Evolutionary conservation across 1,140 invertebrate genomes (phyloP).

Genomic region (Meloidogyne hapla): DNA sequence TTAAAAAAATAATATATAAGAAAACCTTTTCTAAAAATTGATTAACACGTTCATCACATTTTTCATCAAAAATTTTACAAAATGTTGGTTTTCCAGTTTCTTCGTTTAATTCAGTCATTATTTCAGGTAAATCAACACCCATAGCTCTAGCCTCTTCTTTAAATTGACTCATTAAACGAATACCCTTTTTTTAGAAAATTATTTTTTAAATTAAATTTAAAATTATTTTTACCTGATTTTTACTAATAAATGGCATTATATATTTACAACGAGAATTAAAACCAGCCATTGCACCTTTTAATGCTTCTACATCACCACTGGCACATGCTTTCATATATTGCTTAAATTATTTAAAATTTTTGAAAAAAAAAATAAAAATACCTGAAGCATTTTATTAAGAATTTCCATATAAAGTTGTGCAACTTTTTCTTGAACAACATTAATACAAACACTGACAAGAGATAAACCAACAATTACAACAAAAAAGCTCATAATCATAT

Average conservation of each 20-base stretch:
- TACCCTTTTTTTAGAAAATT: slow-evolving; percentile 55
- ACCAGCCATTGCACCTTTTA: slow-evolving; percentile 57
- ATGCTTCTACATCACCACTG: slow-evolving; percentile 50
- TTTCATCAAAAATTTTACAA: slow-evolving; percentile 39
- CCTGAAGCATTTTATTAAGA: slow-evolving; percentile 55
- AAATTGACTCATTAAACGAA: slow-evolving; percentile 56
- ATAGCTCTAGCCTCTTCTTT: slow-evolving; percentile 50
- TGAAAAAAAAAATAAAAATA: slow-evolving; percentile 18
- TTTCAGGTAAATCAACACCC: slow-evolving; percentile 59
- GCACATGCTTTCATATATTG: slow-evolving; percentile 55
- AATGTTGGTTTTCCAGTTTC: slow-evolving; percentile 59
- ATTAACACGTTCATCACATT: slow-evolving; percentile 46
- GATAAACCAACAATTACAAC: slow-evolving; percentile 90
- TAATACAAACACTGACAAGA: slow-evolving; percentile 92
- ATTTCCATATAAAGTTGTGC: slow-evolving; percentile 52
- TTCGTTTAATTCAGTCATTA: slow-evolving; percentile 56
- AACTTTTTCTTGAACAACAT: slow-evolving; percentile 60
- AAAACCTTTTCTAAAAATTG: slow-evolving; percentile 46
- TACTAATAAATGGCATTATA: slow-evolving; percentile 56
- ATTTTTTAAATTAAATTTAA: slow-evolving; percentile 23
- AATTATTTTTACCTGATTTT: background rate
- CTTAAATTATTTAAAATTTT: slow-evolving; percentile 31
- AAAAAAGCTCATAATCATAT: slow-evolving; percentile 86
- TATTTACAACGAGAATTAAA: slow-evolving; percentile 58
- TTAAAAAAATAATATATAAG: background rate